Percentiles rank a stretch among this genome's conserved stretches.
Evolutionary conservation across 2,888 invertebrate species (phyloP).

Genomic region (Folsomia candida): DNA sequence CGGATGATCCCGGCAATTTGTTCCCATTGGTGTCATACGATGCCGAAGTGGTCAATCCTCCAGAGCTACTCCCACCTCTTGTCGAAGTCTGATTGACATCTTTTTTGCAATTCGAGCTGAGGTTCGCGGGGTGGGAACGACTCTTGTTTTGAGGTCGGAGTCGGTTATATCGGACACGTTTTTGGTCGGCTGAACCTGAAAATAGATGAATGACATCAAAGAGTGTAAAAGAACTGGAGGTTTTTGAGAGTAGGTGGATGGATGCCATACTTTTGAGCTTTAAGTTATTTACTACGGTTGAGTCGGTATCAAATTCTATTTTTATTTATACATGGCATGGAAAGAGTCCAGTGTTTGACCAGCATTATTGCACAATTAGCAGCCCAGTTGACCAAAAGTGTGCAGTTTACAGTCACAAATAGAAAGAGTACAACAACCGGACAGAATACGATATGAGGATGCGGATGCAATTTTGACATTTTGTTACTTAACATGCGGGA

Average conservation of each 20-base stretch:
- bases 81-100: background rate
- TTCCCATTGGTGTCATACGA: constrained; percentile 12
- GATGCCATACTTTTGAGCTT: background rate
- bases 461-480: too few species aligned
- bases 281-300: background rate
- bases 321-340: background rate
- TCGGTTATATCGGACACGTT: constrained; percentile 49
- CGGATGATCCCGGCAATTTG: background rate
- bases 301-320: background rate
- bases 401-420: too few species aligned
- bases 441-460: too few species aligned
- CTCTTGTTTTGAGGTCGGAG: constrained; percentile 40
- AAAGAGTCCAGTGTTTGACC: background rate
- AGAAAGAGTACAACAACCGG: too few species aligned
- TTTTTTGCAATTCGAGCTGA: constrained; percentile 17
- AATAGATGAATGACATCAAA: background rate
- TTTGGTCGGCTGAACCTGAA: constrained; percentile 19
- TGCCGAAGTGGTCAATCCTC: constrained; percentile 1
- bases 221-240: background rate
- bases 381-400: too few species aligned
- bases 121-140: constrained; percentile 23
- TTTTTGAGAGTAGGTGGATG: background rate
- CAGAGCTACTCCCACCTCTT: too few species aligned
- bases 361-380: background rate
- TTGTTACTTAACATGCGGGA: too few species aligned